Conservation (phyloP, 2,113 vertebrate species). For the Ammodytes dubius region DNA sequence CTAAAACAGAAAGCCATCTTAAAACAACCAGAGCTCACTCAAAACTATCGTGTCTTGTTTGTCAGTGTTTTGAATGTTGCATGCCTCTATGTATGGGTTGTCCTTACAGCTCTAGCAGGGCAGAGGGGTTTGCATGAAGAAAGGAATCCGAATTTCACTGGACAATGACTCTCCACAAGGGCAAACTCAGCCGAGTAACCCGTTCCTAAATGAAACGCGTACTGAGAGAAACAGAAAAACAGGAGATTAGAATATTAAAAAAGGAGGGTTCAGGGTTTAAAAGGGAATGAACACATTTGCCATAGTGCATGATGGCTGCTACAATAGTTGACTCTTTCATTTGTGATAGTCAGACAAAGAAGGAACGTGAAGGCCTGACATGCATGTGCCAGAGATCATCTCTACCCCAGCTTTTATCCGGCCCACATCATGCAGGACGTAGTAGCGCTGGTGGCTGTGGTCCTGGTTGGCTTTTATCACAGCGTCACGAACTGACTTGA, state of each 20-base stretch:
- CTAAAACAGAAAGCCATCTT: no score
- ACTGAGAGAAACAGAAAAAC: background rate
- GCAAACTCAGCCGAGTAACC: background rate
- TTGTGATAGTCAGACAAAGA: no score
- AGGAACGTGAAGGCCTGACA: no score
- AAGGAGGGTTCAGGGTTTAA: background rate
- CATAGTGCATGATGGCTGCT: background rate
- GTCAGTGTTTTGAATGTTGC: background rate
- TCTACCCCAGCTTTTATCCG: background rate
- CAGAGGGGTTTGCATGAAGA: constrained; percentile 34
- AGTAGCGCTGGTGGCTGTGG: background rate
- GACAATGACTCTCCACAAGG: constrained; percentile 41
- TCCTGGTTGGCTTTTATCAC: constrained; percentile 24
- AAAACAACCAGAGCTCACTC: no score
- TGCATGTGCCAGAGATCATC: background rate
- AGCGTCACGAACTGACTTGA: background rate
- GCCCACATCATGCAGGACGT: constrained; percentile 37
- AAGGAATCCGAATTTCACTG: background rate
- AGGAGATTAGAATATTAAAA: background rate
- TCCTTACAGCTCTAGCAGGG: constrained; percentile 50
- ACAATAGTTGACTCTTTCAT: background rate
- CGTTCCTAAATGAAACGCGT: rapidly evolving
- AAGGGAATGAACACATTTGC: background rate
- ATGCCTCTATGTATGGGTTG: no score
- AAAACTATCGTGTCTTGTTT: background rate